Conservation (phyloP, 2,113 vertebrate species). For the Hippocampus zosterae region DNA sequence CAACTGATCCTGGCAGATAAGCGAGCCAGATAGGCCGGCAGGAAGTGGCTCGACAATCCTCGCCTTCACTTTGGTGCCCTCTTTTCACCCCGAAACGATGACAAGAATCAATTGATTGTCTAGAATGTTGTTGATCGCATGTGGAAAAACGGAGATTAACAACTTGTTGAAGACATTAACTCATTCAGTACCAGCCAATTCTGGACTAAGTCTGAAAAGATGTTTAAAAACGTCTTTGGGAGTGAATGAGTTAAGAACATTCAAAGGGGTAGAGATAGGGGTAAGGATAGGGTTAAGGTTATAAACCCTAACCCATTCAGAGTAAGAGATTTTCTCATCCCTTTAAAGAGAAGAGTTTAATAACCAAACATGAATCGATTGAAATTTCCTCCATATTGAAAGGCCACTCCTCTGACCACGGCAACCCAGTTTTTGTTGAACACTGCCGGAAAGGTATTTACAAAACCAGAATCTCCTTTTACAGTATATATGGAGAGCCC, state of each 20-base stretch:
- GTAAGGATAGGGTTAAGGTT: too few species aligned
- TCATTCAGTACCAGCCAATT: too few species aligned
- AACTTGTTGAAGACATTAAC: background rate
- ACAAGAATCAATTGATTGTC: background rate
- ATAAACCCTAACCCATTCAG: too few species aligned
- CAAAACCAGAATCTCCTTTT: background rate
- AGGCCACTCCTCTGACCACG: too few species aligned
- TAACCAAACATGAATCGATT: too few species aligned
- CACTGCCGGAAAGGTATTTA: too few species aligned
- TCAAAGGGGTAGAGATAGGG: background rate
- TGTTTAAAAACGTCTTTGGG: too few species aligned
- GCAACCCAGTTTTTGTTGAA: too few species aligned
- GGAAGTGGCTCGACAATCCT: slow-evolving; percentile 49
- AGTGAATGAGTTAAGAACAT: background rate
- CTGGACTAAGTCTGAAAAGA: too few species aligned
- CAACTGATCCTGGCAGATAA: slow-evolving; percentile 72
- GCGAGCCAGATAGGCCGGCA: slow-evolving; percentile 55
- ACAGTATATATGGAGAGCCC: background rate
- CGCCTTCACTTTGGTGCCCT: slow-evolving; percentile 18
- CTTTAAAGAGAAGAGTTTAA: too few species aligned
- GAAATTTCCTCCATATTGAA: too few species aligned
- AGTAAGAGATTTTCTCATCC: too few species aligned
- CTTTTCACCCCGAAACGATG: slow-evolving; percentile 24
- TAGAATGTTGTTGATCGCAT: background rate
- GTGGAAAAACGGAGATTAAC: background rate